These are phyloP conservation scores for Mus caroli DNA, from an alignment of 2,797 vertebrate species.

Conservation along the genomic window DNA sequence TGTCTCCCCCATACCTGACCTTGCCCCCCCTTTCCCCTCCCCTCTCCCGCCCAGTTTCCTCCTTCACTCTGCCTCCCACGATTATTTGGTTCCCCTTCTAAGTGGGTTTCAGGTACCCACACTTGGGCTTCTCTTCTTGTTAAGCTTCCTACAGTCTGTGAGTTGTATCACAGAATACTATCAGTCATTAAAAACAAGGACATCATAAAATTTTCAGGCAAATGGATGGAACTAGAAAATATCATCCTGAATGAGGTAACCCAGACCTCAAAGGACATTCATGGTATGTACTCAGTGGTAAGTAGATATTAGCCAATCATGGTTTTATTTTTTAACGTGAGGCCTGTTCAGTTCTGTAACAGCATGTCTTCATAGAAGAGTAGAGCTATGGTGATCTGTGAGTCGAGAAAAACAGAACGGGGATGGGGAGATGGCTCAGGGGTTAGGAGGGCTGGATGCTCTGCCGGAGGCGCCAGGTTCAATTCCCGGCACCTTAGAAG, in stretches of 20 bases:
- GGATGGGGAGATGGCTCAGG: neutral
- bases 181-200: neutral
- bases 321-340: neutral
- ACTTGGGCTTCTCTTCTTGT: neutral
- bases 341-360: neutral
- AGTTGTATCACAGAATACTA: neutral
- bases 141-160: neutral
- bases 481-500: neutral
- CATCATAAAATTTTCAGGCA: neutral
- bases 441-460: neutral
- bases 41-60: too few species aligned
- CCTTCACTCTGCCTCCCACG: neutral
- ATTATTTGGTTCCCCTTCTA: neutral
- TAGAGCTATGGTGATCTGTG: neutral
- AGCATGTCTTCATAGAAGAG: neutral
- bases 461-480: neutral
- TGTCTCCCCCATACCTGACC: neutral
- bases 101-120: neutral
- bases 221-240: neutral
- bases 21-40: neutral
- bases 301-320: neutral
- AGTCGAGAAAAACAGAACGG: neutral
- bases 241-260: neutral
- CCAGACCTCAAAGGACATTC: neutral
- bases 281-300: neutral